These are phyloP conservation scores for Microcebus lehilahytsara DNA, from an alignment of 2,113 vertebrate species.

Conservation along the genomic window DNA sequence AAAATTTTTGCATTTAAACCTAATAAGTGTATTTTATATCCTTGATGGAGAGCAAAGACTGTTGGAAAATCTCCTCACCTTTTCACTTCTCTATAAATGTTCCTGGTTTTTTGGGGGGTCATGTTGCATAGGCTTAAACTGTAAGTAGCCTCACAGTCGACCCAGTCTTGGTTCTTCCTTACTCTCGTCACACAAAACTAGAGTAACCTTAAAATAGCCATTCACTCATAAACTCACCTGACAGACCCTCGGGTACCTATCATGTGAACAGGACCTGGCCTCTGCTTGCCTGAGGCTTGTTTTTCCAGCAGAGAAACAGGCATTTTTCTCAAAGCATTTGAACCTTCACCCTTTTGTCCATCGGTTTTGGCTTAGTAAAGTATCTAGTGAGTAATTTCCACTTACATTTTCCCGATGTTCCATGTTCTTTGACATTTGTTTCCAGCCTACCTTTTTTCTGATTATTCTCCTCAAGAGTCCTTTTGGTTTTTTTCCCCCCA, in stretches of 20 bases:
- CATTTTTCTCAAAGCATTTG: not conserved
- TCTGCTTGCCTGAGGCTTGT: not conserved
- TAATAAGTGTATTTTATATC: not conserved
- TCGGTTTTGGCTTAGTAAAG: not conserved
- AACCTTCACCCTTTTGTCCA: not conserved
- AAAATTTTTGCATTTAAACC: not conserved
- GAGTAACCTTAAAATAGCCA: not conserved
- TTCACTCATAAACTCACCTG: not conserved
- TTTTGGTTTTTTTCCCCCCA: not conserved
- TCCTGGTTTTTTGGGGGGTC: not conserved
- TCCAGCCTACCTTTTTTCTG: not conserved
- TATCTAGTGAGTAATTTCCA: not conserved
- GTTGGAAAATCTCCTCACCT: not conserved
- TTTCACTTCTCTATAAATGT: not conserved
- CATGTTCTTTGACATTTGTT: not conserved
- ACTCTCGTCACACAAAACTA: not conserved
- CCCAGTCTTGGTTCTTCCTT: not conserved
- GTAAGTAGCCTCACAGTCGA: not conserved
- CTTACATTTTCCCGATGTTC: not conserved
- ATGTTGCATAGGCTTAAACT: not conserved
- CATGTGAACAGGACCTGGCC: no score
- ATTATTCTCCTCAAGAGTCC: not conserved
- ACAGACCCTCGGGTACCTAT: fast-evolving
- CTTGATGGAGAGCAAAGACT: not conserved
- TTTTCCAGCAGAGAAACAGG: not conserved